These are phyloP conservation scores for Nibea albiflora DNA, from an alignment of 2,113 vertebrate species.

Conservation along the genomic window DNA sequence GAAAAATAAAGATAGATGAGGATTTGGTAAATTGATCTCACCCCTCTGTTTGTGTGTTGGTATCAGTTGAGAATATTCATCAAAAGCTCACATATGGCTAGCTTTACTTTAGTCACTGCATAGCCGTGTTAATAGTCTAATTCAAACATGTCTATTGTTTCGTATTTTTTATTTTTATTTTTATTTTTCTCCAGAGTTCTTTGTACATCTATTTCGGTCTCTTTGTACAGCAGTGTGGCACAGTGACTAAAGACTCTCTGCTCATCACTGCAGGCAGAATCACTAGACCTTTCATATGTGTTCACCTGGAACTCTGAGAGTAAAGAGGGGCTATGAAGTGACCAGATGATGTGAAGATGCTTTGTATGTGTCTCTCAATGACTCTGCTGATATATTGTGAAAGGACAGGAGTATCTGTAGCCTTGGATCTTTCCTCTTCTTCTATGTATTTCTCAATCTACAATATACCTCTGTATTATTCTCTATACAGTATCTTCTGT, in stretches of 20 bases:
- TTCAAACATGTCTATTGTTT: neutral
- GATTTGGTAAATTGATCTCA: neutral
- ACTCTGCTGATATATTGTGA: slow-evolving; percentile 17
- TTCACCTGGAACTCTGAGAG: slow-evolving; percentile 9
- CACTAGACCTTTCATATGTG: slow-evolving; percentile 1
- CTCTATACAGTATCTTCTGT: slow-evolving; percentile 6
- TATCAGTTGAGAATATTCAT: slow-evolving; percentile 9
- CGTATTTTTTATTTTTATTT: neutral
- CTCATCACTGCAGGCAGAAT: neutral
- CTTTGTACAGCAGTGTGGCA: neutral
- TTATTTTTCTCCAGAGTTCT: neutral
- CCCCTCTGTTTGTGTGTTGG: neutral
- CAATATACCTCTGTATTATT: slow-evolving; percentile 40
- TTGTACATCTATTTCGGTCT: neutral
- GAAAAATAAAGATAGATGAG: neutral
- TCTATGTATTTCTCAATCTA: slow-evolving; percentile 32
- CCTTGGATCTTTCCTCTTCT: slow-evolving; percentile 27
- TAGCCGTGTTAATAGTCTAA: neutral
- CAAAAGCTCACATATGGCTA: neutral
- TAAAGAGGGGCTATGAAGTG: neutral
- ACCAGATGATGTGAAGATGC: neutral
- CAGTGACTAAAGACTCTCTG: neutral
- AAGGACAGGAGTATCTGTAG: slow-evolving; percentile 32
- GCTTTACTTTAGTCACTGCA: neutral
- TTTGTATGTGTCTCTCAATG: slow-evolving; percentile 8